A percentile compares a stretch with the other conserved stretches of the same genome.
These are phyloP conservation scores for Omphaloscelis lunosa DNA, from an alignment of 2,888 invertebrate species.

Conservation along the genomic window DNA sequence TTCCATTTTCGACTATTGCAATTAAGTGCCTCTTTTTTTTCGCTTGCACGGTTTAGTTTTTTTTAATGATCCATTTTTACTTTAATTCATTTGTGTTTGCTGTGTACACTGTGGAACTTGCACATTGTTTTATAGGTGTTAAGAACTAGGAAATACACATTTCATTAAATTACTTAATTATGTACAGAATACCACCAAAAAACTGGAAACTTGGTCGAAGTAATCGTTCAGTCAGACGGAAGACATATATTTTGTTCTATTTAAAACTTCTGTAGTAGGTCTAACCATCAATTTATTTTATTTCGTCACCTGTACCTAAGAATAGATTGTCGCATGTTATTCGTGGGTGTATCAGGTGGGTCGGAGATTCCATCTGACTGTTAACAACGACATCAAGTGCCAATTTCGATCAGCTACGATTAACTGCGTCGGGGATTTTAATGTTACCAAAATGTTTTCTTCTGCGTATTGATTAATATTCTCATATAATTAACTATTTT, in stretches of 20 bases:
- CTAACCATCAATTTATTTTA: not conserved
- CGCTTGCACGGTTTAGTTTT: too few species aligned
- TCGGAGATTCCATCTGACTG: slow-evolving; percentile 16
- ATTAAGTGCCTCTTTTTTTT: too few species aligned
- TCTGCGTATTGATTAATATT: not conserved
- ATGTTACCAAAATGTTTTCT: not conserved
- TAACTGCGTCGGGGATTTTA: not conserved
- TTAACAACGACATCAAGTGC: slow-evolving; percentile 28
- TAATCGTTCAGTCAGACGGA: slow-evolving; percentile 6
- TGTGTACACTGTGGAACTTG: not conserved
- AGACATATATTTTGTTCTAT: slow-evolving; percentile 30
- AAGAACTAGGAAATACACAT: not conserved
- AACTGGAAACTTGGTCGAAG: not conserved
- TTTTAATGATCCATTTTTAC: not conserved
- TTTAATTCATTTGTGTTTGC: not conserved
- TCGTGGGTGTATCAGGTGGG: slow-evolving; percentile 47
- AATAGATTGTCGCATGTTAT: slow-evolving; percentile 35
- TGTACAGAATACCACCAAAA: not conserved
- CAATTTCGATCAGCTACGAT: slow-evolving; percentile 35
- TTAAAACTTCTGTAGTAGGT: slow-evolving; percentile 26
- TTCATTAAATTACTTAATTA: not conserved
- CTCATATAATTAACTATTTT: not conserved
- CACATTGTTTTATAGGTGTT: not conserved
- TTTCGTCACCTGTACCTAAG: slow-evolving; percentile 31
- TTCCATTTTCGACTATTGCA: too few species aligned